phyloP scores from a whole-genome alignment of 2,113 vertebrate genomes.

The Chloebia gouldiae region DNA sequence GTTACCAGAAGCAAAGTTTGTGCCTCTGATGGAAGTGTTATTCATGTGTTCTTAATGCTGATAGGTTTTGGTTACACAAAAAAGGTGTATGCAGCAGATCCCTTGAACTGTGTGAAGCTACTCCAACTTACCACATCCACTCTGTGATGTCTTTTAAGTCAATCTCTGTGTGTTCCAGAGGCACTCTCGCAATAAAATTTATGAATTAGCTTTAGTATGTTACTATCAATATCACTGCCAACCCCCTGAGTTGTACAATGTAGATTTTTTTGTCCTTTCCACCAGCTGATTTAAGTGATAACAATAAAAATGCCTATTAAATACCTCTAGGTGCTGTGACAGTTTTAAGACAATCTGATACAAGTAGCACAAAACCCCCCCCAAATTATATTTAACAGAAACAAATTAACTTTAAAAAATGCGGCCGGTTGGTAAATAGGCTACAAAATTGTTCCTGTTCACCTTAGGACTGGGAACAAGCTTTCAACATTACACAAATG shows the following conservation, averaged over 20 bases:
- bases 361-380: background rate
- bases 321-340: background rate
- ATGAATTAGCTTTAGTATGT: background rate
- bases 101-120: background rate
- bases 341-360: background rate
- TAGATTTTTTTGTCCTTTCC: background rate
- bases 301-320: background rate
- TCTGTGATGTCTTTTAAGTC: background rate
- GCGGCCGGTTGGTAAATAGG: background rate
- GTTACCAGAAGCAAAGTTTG: background rate
- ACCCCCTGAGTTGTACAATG: background rate
- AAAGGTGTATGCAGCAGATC: background rate
- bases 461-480: background rate
- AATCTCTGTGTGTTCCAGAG: background rate
- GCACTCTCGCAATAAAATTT: background rate
- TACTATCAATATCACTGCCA: background rate
- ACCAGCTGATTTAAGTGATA: background rate
- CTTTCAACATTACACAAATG: background rate
- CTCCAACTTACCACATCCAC: background rate
- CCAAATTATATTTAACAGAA: background rate
- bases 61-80: background rate
- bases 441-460: background rate
- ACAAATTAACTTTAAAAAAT: background rate
- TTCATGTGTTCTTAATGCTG: background rate
- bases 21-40: background rate